phyloP scores from a whole-genome alignment of 37 sponge, comb jelly and placozoan species.

The Theonella swinhoei region DNA sequence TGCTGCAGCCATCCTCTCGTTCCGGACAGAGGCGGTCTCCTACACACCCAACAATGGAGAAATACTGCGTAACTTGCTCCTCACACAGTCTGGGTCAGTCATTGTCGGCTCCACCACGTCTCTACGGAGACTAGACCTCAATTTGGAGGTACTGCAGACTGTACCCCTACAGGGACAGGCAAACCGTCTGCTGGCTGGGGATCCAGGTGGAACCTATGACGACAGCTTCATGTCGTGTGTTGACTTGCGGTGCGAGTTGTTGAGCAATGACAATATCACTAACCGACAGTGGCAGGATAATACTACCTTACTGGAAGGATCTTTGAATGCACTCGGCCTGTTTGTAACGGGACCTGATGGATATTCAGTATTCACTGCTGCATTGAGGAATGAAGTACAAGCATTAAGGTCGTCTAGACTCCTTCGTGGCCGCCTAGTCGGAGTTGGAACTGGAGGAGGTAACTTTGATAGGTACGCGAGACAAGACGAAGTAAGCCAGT shows the following conservation, averaged over 20 bases:
- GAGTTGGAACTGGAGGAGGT: background rate
- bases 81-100: background rate
- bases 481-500: background rate
- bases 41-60: too few species aligned
- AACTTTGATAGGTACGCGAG: background rate
- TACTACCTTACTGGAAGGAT: background rate
- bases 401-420: background rate
- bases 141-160: background rate
- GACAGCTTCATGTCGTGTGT: background rate
- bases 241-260: background rate
- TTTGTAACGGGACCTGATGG: background rate
- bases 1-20: too few species aligned
- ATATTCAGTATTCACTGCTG: background rate
- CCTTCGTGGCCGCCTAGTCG: background rate
- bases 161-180: background rate
- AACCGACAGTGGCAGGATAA: background rate
- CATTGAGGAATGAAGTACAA: background rate
- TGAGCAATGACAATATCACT: background rate
- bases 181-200: background rate
- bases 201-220: background rate
- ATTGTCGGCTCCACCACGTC: background rate
- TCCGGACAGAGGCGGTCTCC: too few species aligned
- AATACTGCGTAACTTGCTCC: background rate
- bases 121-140: background rate
- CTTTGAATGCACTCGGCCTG: background rate